These are phyloP conservation scores for Chrysoperla carnea DNA, from an alignment of 1,140 invertebrate genomes.

Conservation along the genomic window DNA sequence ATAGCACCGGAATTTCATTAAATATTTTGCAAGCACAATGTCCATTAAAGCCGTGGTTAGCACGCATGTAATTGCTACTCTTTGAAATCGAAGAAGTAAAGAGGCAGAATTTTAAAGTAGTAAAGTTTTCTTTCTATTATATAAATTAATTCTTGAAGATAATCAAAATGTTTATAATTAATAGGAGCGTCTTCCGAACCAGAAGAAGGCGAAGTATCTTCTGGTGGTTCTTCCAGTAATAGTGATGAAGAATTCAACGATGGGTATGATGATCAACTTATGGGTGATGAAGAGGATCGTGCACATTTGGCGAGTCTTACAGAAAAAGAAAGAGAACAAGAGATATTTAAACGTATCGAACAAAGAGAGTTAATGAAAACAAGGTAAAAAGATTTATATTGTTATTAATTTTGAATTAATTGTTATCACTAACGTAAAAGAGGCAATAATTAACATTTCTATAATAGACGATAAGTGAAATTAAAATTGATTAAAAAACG, in stretches of 20 bases:
- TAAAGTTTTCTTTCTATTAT: too few relatives aligned
- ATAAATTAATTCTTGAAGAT: too few relatives aligned
- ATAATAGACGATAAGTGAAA: too few relatives aligned
- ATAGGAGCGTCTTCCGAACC: conserved; percentile 14
- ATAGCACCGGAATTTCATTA: too few relatives aligned
- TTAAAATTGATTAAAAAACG: too few relatives aligned
- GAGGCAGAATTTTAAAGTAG: too few relatives aligned
- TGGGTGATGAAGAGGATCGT: conserved; percentile 93
- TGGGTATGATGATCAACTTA: conserved; percentile 88
- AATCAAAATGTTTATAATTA: neutral
- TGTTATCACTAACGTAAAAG: too few relatives aligned
- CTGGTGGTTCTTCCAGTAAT: conserved; percentile 22
- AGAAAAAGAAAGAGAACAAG: conserved; percentile 92
- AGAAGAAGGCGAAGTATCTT: conserved; percentile 35
- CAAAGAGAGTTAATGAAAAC: conserved; percentile 84
- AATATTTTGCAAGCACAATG: too few relatives aligned
- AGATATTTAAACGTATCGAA: conserved; percentile 92
- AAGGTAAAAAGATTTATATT: conserved; percentile 30
- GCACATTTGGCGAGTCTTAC: conserved; percentile 79
- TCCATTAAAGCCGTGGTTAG: too few relatives aligned
- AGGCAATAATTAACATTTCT: too few relatives aligned
- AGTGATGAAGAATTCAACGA: conserved; percentile 40
- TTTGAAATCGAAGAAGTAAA: too few relatives aligned
- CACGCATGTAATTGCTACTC: too few relatives aligned
- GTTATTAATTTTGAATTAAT: neutral